A percentile compares a stretch with the other conserved stretches of the same genome.
phyloP scores from a whole-genome alignment of 23 tunicate species.

The Halocynthia aurantium region DNA sequence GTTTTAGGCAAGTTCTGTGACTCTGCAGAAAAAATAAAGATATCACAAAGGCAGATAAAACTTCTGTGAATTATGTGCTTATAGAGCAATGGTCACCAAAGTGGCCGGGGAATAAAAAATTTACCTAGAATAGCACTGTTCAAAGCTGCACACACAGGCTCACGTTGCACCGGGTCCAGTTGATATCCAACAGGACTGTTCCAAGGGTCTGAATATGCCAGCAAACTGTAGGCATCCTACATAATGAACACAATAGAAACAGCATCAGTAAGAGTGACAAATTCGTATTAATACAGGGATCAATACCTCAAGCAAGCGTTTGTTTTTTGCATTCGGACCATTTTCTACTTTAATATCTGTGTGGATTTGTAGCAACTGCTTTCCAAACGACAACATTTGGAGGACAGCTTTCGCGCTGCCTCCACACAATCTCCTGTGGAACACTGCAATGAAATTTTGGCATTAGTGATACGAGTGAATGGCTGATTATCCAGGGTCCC shows the following conservation, averaged over 20 bases:
- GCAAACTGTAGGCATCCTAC: constrained; percentile 77
- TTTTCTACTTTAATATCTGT: constrained; percentile 51
- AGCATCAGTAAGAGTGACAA: neutral
- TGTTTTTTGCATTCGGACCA: constrained; percentile 37
- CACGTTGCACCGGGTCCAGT: constrained; percentile 67
- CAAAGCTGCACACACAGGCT: constrained; percentile 65
- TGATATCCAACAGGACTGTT: constrained; percentile 80
- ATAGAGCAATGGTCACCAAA: too few relatives aligned
- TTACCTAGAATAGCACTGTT: constrained; percentile 71
- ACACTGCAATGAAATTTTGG: neutral
- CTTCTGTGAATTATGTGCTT: too few relatives aligned
- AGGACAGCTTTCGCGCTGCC: constrained; percentile 73
- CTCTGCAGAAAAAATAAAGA: constrained; percentile 9
- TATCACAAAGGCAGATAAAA: too few relatives aligned
- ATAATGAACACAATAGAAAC: constrained; percentile 5
- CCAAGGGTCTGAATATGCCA: constrained; percentile 91
- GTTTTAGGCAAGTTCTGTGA: constrained; percentile 72
- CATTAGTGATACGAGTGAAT: too few relatives aligned
- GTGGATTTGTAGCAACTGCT: constrained; percentile 38
- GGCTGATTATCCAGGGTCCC: too few relatives aligned
- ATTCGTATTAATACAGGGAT: neutral
- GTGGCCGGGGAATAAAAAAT: too few relatives aligned
- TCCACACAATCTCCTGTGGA: constrained; percentile 50
- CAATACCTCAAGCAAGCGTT: constrained; percentile 32
- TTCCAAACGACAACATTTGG: constrained; percentile 77